Evolutionary conservation across 1,140 invertebrate genomes (phyloP), one percentile per base, ranked within the genome.

Genomic region (Acromyrmex heyeri): DNA sequence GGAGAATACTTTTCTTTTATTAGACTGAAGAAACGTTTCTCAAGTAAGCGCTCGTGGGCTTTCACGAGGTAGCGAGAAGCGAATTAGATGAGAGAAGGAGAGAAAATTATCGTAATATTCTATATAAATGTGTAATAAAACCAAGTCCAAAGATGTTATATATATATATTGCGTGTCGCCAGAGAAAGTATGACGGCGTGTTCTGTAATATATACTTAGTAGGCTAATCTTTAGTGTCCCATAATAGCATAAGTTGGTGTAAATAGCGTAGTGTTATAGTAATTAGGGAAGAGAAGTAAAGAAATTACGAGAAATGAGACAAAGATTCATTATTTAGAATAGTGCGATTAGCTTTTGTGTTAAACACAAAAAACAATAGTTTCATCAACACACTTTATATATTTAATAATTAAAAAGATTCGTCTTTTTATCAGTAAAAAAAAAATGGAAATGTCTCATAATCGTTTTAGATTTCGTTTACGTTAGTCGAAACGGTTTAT

Each of bases 41-140:
- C 73, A 18, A 67, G 6, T 73, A 65, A 21, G 64, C n/a, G 27
- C 70, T 79, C 44, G 55, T 24, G 38, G 53, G 38, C 38, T 85
- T 69, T 57, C 64, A 53, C 53, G 38, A 70, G 70, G 38, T 83
- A 21, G 53, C 27, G 57, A 53, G 88, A 72, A 78, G 61, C 59
- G 62, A 72, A 57, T 50, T 65, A 34, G 27, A 38, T 72, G 30
- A 75, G 53, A 76, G 64, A 70, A 76, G 75, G 64, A 53, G 67
- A 57, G 69, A 79, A 67, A 87, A 65, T 79, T 87, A 77, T 83
- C 76, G 62, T 91, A 87, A 90, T 89, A 91, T 87, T 92, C 91
- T 93, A 92, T 91, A 93, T 95, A 94, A 93, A 95, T 95, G 95
- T 95, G 94, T 95, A 95, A 95, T 95, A 94, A 95, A 83, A 94